These are phyloP conservation scores for Pantherophis vulpinus DNA, from an alignment of 2,797 vertebrate genomes.

Conservation along the genomic window DNA sequence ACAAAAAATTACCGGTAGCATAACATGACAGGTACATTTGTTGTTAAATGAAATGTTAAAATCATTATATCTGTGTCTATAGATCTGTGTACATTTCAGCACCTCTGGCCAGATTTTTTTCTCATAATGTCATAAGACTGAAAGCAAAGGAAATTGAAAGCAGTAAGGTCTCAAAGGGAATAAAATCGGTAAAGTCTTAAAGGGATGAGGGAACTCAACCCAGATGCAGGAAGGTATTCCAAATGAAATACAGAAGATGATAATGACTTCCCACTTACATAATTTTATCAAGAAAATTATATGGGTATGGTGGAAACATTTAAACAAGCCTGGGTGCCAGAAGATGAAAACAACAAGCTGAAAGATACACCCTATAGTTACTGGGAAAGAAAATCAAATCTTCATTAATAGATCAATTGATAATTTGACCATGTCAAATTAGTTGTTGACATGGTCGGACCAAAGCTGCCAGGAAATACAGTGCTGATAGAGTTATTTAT, in stretches of 20 bases:
- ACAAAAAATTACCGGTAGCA: constrained; percentile 67
- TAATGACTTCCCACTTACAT: neutral
- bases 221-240: neutral
- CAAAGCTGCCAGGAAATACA: neutral
- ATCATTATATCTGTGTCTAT: neutral
- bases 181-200: neutral
- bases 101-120: neutral
- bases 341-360: neutral
- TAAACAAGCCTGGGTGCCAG: neutral
- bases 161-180: neutral
- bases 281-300: neutral
- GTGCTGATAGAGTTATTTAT: neutral
- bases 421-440: too few species aligned
- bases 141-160: neutral
- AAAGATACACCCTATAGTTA: neutral
- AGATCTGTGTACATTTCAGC: neutral
- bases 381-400: neutral
- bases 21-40: constrained; percentile 65
- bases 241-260: neutral
- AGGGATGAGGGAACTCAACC: neutral
- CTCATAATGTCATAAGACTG: neutral
- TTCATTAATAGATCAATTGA: neutral
- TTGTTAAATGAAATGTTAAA: constrained; percentile 8
- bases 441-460: neutral
- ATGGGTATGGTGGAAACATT: neutral